Evolutionary conservation across 2,797 vertebrate genomes (phyloP).

Genomic region (Eulemur rubriventer): DNA sequence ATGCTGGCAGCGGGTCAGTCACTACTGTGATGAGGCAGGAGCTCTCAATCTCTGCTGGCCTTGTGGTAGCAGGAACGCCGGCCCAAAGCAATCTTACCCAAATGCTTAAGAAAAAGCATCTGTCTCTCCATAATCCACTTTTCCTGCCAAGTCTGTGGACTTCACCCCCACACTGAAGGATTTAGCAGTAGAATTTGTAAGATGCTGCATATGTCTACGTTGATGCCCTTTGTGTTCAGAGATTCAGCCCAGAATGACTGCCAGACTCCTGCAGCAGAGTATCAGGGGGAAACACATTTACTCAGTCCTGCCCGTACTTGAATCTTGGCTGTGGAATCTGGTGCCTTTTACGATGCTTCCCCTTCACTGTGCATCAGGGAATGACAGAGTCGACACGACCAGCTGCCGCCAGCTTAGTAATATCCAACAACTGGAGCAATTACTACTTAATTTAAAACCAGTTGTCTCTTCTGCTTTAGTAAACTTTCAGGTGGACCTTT

Average conservation of each 20-base stretch:
- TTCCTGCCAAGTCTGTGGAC: not conserved
- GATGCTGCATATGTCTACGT: rapidly evolving
- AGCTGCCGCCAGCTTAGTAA: not conserved
- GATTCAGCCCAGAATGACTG: not conserved
- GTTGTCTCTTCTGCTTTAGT: not conserved
- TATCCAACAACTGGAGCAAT: not conserved
- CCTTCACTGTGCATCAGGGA: not conserved
- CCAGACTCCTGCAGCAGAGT: not conserved
- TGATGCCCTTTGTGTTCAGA: not conserved
- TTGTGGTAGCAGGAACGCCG: not conserved
- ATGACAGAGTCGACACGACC: not conserved
- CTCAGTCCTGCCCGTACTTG: not conserved
- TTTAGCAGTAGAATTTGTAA: not conserved
- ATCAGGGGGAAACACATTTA: too few relatives aligned
- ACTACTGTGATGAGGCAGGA: rapidly evolving
- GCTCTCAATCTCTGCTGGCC: not conserved
- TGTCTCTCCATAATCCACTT: not conserved
- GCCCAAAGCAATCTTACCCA: not conserved
- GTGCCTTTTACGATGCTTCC: not conserved
- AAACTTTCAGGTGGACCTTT: not conserved
- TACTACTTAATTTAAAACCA: not conserved
- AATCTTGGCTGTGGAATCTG: not conserved
- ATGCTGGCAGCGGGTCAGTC: not conserved
- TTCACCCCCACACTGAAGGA: not conserved
- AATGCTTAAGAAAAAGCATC: not conserved